Percentiles rank a stretch among this genome's conserved stretches.
These are phyloP conservation scores for Pomatostomus ruficeps DNA, from an alignment of 2,113 vertebrate genomes.

Conservation along the genomic window DNA sequence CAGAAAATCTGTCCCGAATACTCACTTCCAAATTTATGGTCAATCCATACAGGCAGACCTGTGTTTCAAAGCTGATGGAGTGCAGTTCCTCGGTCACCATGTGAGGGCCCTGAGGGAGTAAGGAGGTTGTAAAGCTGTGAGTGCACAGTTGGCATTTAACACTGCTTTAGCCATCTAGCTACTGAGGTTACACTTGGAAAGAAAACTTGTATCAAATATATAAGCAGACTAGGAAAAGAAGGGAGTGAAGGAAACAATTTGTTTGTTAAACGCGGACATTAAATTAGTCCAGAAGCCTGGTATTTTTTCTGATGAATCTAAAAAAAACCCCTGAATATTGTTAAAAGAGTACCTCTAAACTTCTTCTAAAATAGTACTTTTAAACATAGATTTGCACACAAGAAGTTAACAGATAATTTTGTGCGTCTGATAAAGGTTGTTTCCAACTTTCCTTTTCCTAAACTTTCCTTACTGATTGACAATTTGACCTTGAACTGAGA, in stretches of 20 bases:
- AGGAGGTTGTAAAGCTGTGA: not conserved
- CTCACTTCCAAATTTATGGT: constrained; percentile 90
- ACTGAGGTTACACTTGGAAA: not conserved
- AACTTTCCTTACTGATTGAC: not conserved
- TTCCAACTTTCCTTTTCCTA: not conserved
- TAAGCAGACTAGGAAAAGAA: not conserved
- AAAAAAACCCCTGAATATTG: not conserved
- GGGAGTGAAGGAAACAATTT: not conserved
- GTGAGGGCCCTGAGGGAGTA: constrained; percentile 79
- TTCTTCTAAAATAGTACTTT: not conserved
- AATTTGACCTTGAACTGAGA: not conserved
- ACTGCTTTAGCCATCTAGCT: not conserved
- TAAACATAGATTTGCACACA: not conserved
- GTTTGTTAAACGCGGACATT: not conserved
- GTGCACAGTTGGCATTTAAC: not conserved
- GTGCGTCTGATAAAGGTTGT: not conserved
- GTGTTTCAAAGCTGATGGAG: constrained; percentile 91
- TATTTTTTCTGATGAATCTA: not conserved
- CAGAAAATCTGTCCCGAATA: not conserved
- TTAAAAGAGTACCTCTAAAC: not conserved
- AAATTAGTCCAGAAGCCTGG: not conserved
- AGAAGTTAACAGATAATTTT: not conserved
- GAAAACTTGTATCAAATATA: not conserved
- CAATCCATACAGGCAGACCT: constrained; percentile 87
- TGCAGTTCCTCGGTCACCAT: constrained; percentile 96